Evolutionary conservation across 2,888 invertebrate species (phyloP), one percentile per base, ranked within the genome.

Genomic region (Entomobrya proxima): DNA sequence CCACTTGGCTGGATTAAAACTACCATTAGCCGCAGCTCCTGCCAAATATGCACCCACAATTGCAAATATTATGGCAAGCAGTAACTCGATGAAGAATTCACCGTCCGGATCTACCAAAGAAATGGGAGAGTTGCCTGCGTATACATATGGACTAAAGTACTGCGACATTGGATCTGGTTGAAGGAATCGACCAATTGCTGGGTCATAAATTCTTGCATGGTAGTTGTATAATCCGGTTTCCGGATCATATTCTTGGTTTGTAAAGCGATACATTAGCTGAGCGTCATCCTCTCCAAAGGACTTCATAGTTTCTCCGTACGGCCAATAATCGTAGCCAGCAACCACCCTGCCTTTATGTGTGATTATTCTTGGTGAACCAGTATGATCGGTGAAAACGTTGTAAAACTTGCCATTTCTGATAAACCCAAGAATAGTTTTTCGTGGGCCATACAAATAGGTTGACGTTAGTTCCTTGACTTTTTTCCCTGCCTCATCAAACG

Each of bases 231-330:
- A 80, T 0, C 86, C 87, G 1, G 87, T 88, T 80, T 90, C 90
- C 35, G 89, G 81, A 64, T 90, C 90, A 83, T 79, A 90, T 86
- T 90, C 90, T 35, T 90, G 90, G 0, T 90, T 90, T 5, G 90
- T 88, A 15, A 72, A 80, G 0, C 90, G 80, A 75, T 89, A 89
- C 0, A 67, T 11, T 5, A 90, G 84, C 15, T 90, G 86, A 0
- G 58, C 24, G 40, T 87, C 78, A 1, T 11, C 15, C 5, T 27
- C 21, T 7, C 87, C 89, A 74, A 72, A 90, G 9, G 15, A 15
- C 3, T 88, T 69, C 86, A 90, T 87, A 0, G 85, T 1, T 13
- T 84, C 78, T 1, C 90, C 90, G 58, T 90, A 90, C 0, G 90
- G 90, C 18, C 86, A 32, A 77, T 90, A 90, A 67, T 90, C 90